Conservation (phyloP, 2,797 vertebrate genomes). For the Anguilla obscura region DNA sequence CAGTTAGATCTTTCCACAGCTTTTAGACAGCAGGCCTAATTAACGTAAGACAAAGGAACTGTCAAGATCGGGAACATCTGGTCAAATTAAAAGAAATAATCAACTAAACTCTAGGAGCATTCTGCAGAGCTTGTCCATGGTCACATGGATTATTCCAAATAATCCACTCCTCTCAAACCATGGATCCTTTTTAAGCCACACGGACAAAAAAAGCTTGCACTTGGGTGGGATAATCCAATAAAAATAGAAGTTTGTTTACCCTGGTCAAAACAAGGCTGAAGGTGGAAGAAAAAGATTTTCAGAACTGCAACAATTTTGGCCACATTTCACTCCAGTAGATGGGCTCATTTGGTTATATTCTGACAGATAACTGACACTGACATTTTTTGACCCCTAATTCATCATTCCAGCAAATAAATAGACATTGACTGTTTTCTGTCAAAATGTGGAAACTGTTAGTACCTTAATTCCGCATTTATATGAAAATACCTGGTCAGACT, state of each 20-base stretch:
- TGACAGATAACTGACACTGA: neutral
- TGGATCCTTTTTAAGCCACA: constrained; percentile 22
- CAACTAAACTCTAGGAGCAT: constrained; percentile 16
- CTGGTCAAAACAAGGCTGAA: constrained; percentile 45
- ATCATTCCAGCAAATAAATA: neutral
- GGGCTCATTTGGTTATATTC: neutral
- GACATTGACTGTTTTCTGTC: neutral
- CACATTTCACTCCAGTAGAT: neutral
- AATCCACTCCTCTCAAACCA: constrained; percentile 34
- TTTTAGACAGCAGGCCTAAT: neutral
- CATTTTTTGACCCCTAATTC: neutral
- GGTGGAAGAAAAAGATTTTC: constrained; percentile 46
- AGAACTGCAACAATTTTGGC: constrained; percentile 32
- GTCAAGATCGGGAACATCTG: neutral
- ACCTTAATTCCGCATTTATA: neutral
- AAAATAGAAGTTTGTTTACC: constrained; percentile 46
- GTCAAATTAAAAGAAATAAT: constrained; percentile 33
- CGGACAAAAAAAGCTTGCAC: constrained; percentile 21
- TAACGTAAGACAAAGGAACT: constrained; percentile 14
- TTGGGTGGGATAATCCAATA: constrained; percentile 45
- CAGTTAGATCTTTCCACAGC: neutral
- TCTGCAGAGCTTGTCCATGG: constrained; percentile 19
- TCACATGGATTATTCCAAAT: constrained; percentile 27
- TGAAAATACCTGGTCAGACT: neutral
- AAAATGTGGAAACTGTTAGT: neutral